Percentiles rank a stretch among this genome's conserved stretches.
phyloP scores from a whole-genome alignment of 1,140 invertebrate genomes.

The Mylabris phalerata region DNA sequence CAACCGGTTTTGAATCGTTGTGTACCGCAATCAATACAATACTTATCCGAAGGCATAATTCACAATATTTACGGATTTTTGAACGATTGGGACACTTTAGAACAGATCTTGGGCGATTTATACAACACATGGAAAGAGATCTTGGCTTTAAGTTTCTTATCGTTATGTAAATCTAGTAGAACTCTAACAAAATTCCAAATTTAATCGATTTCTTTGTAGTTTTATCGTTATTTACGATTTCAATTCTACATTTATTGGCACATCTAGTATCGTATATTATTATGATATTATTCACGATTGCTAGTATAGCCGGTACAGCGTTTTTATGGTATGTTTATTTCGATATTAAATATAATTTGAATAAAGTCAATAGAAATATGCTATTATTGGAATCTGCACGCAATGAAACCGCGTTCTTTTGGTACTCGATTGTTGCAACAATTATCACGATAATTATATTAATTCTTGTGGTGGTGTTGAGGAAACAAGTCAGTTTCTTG shows the following conservation, averaged over 20 bases:
- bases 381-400: conserved; percentile 59
- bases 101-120: conserved; percentile 81
- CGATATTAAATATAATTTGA: conserved; percentile 64
- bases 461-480: conserved; percentile 69
- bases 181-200: neutral
- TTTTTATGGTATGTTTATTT: conserved; percentile 86
- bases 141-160: conserved; percentile 69
- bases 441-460: conserved; percentile 78
- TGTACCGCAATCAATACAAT: conserved; percentile 63
- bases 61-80: conserved; percentile 71
- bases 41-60: conserved; percentile 53
- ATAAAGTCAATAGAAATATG: conserved; percentile 50
- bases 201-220: conserved; percentile 50
- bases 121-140: conserved; percentile 82
- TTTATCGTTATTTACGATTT: conserved; percentile 73
- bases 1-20: conserved; percentile 80
- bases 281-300: conserved; percentile 68
- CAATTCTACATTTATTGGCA: conserved; percentile 77
- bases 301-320: conserved; percentile 66
- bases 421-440: conserved; percentile 80
- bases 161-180: conserved; percentile 60
- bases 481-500: conserved; percentile 72
- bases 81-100: conserved; percentile 80
- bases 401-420: conserved; percentile 80
- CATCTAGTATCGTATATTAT: conserved; percentile 80